Base-by-base conservation (phyloP, 1,140 invertebrate species). In the Thalassaphorura encarpata region DNA sequence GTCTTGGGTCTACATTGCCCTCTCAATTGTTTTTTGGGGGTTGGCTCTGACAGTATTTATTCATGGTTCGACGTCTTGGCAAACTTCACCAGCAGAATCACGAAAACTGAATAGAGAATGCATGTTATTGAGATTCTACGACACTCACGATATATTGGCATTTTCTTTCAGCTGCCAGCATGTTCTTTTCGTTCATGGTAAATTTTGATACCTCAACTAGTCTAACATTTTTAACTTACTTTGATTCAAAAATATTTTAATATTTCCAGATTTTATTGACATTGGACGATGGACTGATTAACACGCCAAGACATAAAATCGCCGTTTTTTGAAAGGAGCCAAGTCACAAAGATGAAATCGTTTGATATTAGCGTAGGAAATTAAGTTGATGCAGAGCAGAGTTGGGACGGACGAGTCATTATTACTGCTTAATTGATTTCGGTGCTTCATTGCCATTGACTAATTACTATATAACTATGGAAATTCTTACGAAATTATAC, bases 181-280 rank as follows among this genome's bases (percentile, higher is more conserved):
- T 93, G 77, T 93, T 92, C 67, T 84, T 92, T 64, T 88, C 84
- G 24, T 93, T 92, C 67, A 86, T 87, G 81, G 78, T 83, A 63
- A 69, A 64, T 56, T 2, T 19, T 41, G n/a, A n/a, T n/a, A n/a
- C n/a, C n/a, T n/a, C n/a, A n/a, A n/a, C n/a, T n/a, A n/a, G n/a
- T n/a, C n/a, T n/a, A n/a, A n/a, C n/a, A n/a, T n/a, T n/a, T n/a
- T n/a, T n/a, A n/a, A n/a, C n/a, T n/a, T n/a, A n/a, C n/a, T 2
- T 53, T 23, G 19, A 42, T 24, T 61, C 18, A 49, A 31, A 31
- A 50, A 2, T 54, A 15, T 18, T 33, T n/a, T n/a, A 6, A 1
- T 18, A 43, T 48, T 46, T 39, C 54, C 61, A 77, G 75, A 68
- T 75, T 33, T 68, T 91, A 27, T 72, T 89, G 2, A 82, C 83